These are phyloP conservation scores for Pelecanoides urinatrix DNA, from an alignment of 2,113 vertebrate species.

Conservation along the genomic window DNA sequence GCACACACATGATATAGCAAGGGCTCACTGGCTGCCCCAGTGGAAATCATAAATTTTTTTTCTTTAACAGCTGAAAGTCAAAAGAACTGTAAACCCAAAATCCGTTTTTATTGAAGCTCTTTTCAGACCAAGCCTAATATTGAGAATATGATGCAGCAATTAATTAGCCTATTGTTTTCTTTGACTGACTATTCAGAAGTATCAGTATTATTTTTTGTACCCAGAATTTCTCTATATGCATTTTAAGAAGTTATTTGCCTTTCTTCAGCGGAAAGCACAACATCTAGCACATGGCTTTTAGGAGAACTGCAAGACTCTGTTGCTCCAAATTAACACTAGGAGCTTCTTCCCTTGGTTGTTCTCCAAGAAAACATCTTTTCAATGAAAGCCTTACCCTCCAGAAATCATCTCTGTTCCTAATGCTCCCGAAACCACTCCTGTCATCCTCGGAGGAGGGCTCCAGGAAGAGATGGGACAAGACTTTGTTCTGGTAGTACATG, in stretches of 20 bases:
- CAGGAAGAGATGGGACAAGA: slow-evolving; percentile 62
- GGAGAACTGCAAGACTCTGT: rapidly evolving
- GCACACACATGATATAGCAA: background rate
- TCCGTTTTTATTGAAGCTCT: background rate
- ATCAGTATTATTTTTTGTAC: background rate
- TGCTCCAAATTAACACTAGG: rapidly evolving
- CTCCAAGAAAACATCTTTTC: background rate
- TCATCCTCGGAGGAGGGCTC: background rate
- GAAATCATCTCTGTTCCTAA: slow-evolving; percentile 57
- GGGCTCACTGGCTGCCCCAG: background rate
- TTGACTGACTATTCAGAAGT: background rate
- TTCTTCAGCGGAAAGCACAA: background rate
- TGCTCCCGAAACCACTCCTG: slow-evolving; percentile 21
- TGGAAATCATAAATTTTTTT: background rate
- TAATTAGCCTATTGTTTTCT: background rate
- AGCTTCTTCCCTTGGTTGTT: background rate
- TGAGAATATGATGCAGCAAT: background rate
- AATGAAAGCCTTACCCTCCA: slow-evolving; percentile 63
- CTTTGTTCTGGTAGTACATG: slow-evolving; percentile 66
- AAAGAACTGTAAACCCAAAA: background rate
- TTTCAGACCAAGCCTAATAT: background rate
- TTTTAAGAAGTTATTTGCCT: background rate
- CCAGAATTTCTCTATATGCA: background rate
- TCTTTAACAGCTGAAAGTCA: background rate
- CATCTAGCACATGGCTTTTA: background rate